A percentile compares a stretch with the other conserved stretches of the same genome.
phyloP scores from a whole-genome alignment of 2,888 invertebrate species.

The Heteropelma amictum region DNA sequence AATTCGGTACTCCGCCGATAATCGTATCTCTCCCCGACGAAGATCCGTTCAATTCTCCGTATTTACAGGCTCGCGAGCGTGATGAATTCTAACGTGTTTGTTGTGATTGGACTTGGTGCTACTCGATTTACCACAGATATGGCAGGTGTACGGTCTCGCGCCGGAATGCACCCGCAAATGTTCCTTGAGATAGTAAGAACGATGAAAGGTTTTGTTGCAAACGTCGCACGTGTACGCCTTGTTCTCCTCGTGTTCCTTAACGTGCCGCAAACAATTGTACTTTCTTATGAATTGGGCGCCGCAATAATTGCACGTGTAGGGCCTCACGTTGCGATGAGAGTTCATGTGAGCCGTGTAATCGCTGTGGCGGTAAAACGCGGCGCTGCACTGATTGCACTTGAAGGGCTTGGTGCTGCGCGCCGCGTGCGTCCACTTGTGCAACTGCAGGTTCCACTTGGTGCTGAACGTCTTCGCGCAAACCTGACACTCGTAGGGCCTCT shows the following conservation, averaged over 20 bases:
- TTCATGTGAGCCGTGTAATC: slow-evolving; percentile 92
- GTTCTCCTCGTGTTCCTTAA: slow-evolving; percentile 89
- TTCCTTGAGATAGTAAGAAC: slow-evolving; percentile 92
- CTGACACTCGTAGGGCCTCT: slow-evolving; percentile 87
- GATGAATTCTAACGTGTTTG: slow-evolving; percentile 93
- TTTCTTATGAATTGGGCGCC: slow-evolving; percentile 93
- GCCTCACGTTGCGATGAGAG: slow-evolving; percentile 89
- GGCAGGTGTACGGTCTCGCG: slow-evolving; percentile 88
- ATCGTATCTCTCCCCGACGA: not conserved
- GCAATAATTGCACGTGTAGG: slow-evolving; percentile 93
- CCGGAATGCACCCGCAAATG: slow-evolving; percentile 93
- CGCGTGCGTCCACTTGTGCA: slow-evolving; percentile 94
- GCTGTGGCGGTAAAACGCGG: slow-evolving; percentile 89
- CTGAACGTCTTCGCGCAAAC: slow-evolving; percentile 92
- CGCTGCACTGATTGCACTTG: slow-evolving; percentile 90
- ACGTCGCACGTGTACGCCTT: slow-evolving; percentile 88
- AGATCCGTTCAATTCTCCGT: slow-evolving; percentile 84
- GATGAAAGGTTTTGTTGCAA: slow-evolving; percentile 91
- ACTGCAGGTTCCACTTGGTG: slow-evolving; percentile 93
- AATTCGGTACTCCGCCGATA: too few relatives aligned
- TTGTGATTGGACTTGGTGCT: slow-evolving; percentile 95
- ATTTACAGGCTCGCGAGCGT: slow-evolving; percentile 91
- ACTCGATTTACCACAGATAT: slow-evolving; percentile 93
- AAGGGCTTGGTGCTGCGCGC: slow-evolving; percentile 90
- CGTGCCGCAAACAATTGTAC: slow-evolving; percentile 92